Evolutionary conservation across 1,140 invertebrate species (phyloP), one percentile per base, ranked within the genome.

Genomic region (Araneus ventricosus): DNA sequence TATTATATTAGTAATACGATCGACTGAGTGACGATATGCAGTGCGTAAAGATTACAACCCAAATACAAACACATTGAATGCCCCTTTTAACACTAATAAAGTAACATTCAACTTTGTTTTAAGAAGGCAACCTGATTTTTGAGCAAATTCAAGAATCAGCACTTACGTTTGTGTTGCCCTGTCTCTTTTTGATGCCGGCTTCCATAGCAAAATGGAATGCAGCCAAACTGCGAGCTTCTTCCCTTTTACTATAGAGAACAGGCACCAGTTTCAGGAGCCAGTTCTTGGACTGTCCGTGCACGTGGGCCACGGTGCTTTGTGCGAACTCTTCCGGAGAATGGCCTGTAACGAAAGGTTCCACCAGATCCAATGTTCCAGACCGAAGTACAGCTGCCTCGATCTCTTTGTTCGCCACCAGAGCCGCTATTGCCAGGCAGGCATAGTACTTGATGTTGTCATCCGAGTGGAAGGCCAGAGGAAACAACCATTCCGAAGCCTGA

Each of bases 141-240:
- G 22, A 82, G 24, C 6, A 17, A 17, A 45, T 10, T 45, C 2
- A 14, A 2, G 1, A 70, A 8, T 30, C 7, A 52, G 8, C 2
- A 79, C 89, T 94, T 94, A 96, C 96, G 86, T 98, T 97, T 0
- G 98, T 98, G 93, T 99, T 99, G 8, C 98, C 98, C 95, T 99
- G 99, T 94, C 98, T 97, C 94, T 99, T 98, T 95, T 99, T 99
- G 59, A 99, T 99, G 17, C 98, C 98, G 3, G 99, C 99, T 95
- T 99, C 99, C 98, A 99, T 99, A 94, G 99, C 99, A 95, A 99
- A 99, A 95, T 99, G 99, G 95, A 99, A 99, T 30, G 99, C 99
- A 0, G 99, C 99, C 88, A 99, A 95, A 95, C 99, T 99, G 93
- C 99, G 96, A 0, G 99, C 99, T 95, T 99, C 99, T 95, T 99